These are phyloP conservation scores for Podarcis cretensis DNA, from an alignment of 2,113 vertebrate species.

Conservation along the genomic window DNA sequence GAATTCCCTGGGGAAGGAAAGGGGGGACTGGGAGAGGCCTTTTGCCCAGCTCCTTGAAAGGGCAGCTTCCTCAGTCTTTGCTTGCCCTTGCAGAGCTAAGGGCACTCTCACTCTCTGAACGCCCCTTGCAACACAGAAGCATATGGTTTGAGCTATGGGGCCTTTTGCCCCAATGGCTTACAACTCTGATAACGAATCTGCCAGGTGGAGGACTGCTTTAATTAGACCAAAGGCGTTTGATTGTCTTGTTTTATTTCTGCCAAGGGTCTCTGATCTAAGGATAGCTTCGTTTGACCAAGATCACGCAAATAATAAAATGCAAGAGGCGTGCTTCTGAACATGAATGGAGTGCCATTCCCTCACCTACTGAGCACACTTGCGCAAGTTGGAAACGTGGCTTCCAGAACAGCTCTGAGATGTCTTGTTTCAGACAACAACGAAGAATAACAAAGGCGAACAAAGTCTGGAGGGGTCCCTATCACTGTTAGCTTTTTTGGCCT, in stretches of 20 bases:
- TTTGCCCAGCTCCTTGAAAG: conserved; percentile 16
- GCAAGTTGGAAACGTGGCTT: not conserved
- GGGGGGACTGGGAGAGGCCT: not conserved
- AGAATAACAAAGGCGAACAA: too few species aligned
- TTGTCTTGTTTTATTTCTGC: not conserved
- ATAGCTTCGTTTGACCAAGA: not conserved
- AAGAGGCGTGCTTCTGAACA: not conserved
- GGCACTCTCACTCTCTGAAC: not conserved
- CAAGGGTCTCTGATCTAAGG: not conserved
- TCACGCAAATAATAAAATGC: not conserved
- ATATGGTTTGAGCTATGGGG: not conserved
- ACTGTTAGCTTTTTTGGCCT: not conserved
- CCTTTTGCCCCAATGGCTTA: not conserved
- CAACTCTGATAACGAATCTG: not conserved
- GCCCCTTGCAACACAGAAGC: not conserved
- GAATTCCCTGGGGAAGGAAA: not conserved
- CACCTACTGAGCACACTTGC: too few species aligned
- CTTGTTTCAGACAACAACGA: not conserved
- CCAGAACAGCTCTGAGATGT: not conserved
- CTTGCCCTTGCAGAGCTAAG: not conserved
- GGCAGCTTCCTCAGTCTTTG: not conserved
- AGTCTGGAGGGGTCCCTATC: too few species aligned
- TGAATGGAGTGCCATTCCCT: not conserved
- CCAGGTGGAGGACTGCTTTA: conserved; percentile 1
- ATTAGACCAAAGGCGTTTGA: not conserved